These are phyloP conservation scores for Pseudomyrmex cubaensis DNA, from an alignment of 1,140 invertebrate species.

Conservation along the genomic window DNA sequence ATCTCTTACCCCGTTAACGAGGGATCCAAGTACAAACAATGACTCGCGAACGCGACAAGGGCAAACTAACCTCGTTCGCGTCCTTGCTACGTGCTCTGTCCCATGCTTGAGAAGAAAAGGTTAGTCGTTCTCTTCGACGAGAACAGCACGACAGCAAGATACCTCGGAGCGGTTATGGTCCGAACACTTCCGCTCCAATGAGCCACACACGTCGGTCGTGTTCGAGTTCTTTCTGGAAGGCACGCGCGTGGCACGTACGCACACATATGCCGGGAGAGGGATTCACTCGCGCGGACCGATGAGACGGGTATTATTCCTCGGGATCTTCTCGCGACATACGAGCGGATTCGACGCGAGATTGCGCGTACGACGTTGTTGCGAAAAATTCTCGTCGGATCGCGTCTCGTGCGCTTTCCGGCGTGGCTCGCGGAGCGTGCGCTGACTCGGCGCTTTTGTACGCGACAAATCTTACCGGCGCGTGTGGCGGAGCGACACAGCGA, in stretches of 20 bases:
- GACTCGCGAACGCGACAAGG: slow-evolving; percentile 8
- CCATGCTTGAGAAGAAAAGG: not conserved
- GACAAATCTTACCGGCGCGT: no score
- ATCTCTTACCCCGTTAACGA: not conserved
- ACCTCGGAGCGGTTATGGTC: no score
- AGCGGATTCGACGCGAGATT: not conserved
- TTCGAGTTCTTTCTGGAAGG: slow-evolving; percentile 52
- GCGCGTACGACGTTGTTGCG: not conserved
- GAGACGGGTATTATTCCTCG: slow-evolving; percentile 2
- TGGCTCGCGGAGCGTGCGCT: slow-evolving; percentile 63
- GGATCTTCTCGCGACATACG: not conserved
- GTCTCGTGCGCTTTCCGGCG: slow-evolving; percentile 27
- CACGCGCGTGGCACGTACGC: slow-evolving; percentile 45
- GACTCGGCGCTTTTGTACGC: slow-evolving; percentile 74
- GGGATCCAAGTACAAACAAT: not conserved
- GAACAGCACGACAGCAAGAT: not conserved
- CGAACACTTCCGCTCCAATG: not conserved
- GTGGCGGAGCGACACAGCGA: no score
- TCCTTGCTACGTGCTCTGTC: not conserved
- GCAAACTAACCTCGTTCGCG: slow-evolving; percentile 45
- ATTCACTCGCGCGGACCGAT: slow-evolving; percentile 46
- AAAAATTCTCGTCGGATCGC: slow-evolving; percentile 14
- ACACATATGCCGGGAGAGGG: slow-evolving; percentile 18
- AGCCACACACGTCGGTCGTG: slow-evolving; percentile 15
- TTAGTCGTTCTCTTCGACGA: slow-evolving; percentile 1